phyloP scores from a whole-genome alignment of 37 sponge, comb jelly and placozoan genomes.

The Chondrosia reniformis region DNA sequence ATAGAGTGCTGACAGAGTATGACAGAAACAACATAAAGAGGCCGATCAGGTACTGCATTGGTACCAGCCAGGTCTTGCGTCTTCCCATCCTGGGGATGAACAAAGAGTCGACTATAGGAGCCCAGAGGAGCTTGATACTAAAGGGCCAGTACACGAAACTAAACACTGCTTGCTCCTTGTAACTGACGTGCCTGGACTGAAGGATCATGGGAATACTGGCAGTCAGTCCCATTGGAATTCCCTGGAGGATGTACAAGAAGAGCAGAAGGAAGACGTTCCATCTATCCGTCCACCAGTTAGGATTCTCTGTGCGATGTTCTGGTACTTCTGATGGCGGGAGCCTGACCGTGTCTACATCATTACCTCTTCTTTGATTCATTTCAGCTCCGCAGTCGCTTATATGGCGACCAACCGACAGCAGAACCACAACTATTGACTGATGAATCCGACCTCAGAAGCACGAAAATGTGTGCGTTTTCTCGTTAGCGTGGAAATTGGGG shows the following conservation, averaged over 20 bases:
- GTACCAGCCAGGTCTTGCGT: slow-evolving; percentile 94
- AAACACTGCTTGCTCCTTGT: slow-evolving; percentile 86
- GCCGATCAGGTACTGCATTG: slow-evolving; percentile 84
- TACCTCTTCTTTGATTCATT: too few relatives aligned
- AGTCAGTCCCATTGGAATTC: slow-evolving; percentile 88
- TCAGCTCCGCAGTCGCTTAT: too few relatives aligned
- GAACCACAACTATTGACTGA: too few relatives aligned
- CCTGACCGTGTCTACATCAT: too few relatives aligned
- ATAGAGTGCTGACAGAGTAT: slow-evolving; percentile 27
- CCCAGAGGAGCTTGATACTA: slow-evolving; percentile 95
- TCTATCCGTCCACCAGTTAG: slow-evolving; percentile 38
- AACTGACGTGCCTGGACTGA: slow-evolving; percentile 76
- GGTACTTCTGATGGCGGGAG: too few relatives aligned
- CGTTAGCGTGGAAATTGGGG: too few relatives aligned
- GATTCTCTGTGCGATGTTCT: background rate
- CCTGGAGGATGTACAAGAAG: slow-evolving; percentile 83
- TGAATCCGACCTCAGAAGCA: too few relatives aligned
- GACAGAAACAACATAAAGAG: slow-evolving; percentile 75
- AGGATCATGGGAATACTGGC: slow-evolving; percentile 88
- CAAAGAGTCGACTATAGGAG: slow-evolving; percentile 87
- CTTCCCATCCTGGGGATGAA: slow-evolving; percentile 79
- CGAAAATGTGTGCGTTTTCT: too few relatives aligned
- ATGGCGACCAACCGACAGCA: too few relatives aligned
- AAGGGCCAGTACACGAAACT: slow-evolving; percentile 89
- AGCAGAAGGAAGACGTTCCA: slow-evolving; percentile 64